These are phyloP conservation scores for Eupithecia dodoneata DNA, from an alignment of 2,888 invertebrate genomes.

Conservation along the genomic window DNA sequence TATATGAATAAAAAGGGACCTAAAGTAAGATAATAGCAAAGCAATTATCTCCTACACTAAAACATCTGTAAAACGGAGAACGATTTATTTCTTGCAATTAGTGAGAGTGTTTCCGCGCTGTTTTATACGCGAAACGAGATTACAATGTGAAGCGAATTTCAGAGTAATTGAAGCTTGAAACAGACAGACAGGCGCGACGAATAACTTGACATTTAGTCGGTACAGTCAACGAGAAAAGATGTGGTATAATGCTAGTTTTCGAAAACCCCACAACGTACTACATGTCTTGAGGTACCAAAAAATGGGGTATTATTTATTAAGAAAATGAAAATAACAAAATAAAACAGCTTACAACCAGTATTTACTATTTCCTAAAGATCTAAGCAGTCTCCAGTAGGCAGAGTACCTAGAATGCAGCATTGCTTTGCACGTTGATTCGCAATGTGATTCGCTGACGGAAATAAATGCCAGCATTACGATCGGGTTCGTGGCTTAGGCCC, in stretches of 20 bases:
- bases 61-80: conserved; percentile 3
- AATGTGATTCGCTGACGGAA: no score
- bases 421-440: no score
- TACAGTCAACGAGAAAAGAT: not conserved
- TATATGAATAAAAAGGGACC: not conserved
- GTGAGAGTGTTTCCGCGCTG: conserved; percentile 6
- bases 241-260: not conserved
- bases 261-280: no score
- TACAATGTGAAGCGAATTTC: conserved; percentile 3
- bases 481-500: no score
- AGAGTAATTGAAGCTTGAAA: conserved; percentile 6
- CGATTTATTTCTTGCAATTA: conserved; percentile 2
- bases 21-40: not conserved
- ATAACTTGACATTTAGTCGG: not conserved
- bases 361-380: no score
- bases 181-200: not conserved
- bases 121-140: conserved; percentile 5
- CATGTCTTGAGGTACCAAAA: no score
- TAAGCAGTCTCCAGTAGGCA: no score
- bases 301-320: no score
- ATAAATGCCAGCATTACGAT: no score
- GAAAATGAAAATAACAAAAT: no score
- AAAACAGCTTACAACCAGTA: no score
- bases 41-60: conserved; percentile 1
- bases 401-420: no score